Evolutionary conservation across 2,113 vertebrate species (phyloP).

Genomic region (Gopherus evgoodei): DNA sequence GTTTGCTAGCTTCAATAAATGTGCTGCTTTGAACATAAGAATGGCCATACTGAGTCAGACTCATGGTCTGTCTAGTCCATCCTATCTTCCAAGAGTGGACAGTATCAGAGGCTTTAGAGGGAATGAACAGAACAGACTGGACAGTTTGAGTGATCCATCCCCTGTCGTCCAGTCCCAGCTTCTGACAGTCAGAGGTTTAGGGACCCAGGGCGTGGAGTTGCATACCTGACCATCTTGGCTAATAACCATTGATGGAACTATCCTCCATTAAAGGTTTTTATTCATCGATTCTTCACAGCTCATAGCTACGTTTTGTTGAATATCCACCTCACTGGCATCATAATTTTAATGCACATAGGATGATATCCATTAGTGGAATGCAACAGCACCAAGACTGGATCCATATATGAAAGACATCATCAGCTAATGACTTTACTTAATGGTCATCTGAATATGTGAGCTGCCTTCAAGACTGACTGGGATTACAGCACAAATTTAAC

Average conservation of each 20-base stretch:
- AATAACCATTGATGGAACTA: background rate
- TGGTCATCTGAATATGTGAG: background rate
- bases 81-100: too few species aligned
- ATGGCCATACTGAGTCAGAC: background rate
- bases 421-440: background rate
- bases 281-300: background rate
- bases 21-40: background rate
- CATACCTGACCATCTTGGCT: background rate
- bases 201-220: background rate
- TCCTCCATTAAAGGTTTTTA: background rate
- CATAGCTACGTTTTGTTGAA: background rate
- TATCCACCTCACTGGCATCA: background rate
- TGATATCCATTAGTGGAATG: background rate
- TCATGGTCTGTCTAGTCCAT: background rate
- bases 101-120: too few species aligned
- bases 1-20: background rate
- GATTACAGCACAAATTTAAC: slow-evolving; percentile 2
- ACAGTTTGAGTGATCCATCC: background rate
- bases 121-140: too few species aligned
- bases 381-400: background rate
- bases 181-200: background rate
- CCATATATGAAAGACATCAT: background rate
- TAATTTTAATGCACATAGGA: background rate
- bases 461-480: background rate
- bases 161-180: background rate